Evolutionary conservation across 23 tunicate species (phyloP).

Genomic region (Trididemnum nubilum): DNA sequence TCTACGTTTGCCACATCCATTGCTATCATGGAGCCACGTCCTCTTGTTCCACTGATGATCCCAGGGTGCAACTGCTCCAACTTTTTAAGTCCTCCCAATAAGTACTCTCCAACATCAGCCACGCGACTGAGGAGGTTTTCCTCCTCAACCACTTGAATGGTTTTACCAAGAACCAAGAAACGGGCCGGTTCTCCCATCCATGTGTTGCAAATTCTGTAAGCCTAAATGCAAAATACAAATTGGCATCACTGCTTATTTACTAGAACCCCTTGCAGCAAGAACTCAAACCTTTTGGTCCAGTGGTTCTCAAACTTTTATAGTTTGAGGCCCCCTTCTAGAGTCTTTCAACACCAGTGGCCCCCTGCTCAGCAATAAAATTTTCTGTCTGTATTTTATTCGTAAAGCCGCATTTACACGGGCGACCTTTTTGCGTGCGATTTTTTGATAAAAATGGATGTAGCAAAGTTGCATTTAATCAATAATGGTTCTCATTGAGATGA

Average conservation of each 20-base stretch:
- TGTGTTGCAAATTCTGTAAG: constrained; percentile 58
- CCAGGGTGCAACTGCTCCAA: constrained; percentile 39
- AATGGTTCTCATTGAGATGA: no score
- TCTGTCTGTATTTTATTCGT: no score
- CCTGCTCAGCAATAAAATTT: no score
- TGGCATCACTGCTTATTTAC: constrained; percentile 8
- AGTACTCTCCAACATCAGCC: constrained; percentile 17
- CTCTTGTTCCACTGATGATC: constrained; percentile 35
- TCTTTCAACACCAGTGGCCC: no score
- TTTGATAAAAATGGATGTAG: no score
- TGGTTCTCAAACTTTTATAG: no score
- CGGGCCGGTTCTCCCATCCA: constrained; percentile 77
- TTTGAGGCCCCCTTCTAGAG: no score
- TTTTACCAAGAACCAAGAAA: constrained; percentile 35
- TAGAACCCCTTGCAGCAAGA: no score
- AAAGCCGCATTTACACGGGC: no score
- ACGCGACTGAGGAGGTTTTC: constrained; percentile 27
- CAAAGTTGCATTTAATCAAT: no score
- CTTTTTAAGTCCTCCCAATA: constrained; percentile 31
- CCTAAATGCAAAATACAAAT: constrained; percentile 12
- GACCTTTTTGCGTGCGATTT: no score
- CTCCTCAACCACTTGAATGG: constrained; percentile 42
- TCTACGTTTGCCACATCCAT: constrained; percentile 45
- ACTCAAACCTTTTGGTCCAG: no score
- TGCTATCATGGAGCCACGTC: constrained; percentile 44